A percentile compares a stretch with the other conserved stretches of the same genome.
These are phyloP conservation scores for Cerastis leucographa DNA, from an alignment of 2,888 invertebrate genomes.

Conservation along the genomic window DNA sequence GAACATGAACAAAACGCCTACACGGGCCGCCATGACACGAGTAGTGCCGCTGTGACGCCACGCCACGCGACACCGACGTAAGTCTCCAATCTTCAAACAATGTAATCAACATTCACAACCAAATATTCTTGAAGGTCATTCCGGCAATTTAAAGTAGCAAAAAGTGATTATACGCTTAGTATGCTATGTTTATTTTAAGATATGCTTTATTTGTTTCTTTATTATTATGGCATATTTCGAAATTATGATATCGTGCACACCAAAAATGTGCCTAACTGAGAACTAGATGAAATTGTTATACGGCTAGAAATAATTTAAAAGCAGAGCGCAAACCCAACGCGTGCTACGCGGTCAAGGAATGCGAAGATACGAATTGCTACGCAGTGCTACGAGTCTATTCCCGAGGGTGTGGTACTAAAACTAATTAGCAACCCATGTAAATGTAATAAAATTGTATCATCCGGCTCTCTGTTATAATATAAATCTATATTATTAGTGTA, in stretches of 20 bases:
- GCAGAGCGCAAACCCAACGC: neutral
- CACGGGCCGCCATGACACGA: neutral
- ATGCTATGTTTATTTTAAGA: slow-evolving; percentile 25
- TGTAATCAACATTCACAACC: slow-evolving; percentile 48
- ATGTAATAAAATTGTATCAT: neutral
- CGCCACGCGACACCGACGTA: slow-evolving; percentile 9
- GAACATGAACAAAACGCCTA: neutral
- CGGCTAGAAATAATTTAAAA: neutral
- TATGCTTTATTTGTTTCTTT: slow-evolving; percentile 17
- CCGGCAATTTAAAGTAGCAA: slow-evolving; percentile 40
- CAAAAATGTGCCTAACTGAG: neutral
- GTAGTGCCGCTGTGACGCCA: slow-evolving; percentile 16
- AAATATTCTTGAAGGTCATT: slow-evolving; percentile 55
- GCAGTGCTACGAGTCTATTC: neutral
- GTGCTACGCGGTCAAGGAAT: neutral
- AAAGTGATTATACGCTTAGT: slow-evolving; percentile 39
- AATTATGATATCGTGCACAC: slow-evolving; percentile 1
- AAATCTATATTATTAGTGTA: neutral
- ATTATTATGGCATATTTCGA: neutral
- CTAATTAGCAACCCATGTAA: neutral
- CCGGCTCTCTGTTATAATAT: neutral
- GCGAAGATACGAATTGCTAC: neutral
- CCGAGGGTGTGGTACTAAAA: neutral
- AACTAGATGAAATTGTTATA: neutral
- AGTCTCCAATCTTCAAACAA: slow-evolving; percentile 41